Conservation (phyloP, 2,113 vertebrate species). For the Mixornis gularis region DNA sequence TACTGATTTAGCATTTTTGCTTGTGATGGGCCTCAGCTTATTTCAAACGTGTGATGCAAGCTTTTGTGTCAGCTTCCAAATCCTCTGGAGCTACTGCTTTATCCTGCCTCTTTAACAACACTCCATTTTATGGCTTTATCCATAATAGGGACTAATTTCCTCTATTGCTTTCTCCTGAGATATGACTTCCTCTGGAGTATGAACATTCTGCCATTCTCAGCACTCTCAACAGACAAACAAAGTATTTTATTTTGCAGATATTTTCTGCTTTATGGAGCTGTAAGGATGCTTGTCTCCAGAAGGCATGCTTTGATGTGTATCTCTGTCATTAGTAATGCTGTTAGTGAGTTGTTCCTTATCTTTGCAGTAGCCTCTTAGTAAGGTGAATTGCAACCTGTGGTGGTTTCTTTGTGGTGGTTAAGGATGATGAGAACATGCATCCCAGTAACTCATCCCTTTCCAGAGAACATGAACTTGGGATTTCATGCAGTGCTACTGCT, state of each 20-base stretch:
- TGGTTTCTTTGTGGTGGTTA: background rate
- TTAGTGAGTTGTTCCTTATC: background rate
- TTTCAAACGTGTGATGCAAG: background rate
- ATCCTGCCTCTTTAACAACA: background rate
- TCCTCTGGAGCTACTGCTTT: background rate
- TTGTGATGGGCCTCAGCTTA: background rate
- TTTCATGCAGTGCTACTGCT: background rate
- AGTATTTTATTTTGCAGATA: background rate
- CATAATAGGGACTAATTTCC: background rate
- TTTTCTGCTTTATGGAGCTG: background rate
- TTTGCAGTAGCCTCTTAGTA: background rate
- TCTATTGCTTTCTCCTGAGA: background rate
- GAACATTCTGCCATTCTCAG: background rate
- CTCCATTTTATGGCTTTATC: background rate
- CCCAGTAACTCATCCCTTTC: background rate
- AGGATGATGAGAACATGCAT: background rate
- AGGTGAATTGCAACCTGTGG: background rate
- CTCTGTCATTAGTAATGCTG: background rate
- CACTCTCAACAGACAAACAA: background rate
- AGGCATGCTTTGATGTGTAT: background rate
- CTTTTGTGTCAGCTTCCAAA: background rate
- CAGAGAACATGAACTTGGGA: background rate
- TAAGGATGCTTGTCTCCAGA: background rate
- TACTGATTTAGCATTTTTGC: background rate
- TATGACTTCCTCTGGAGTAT: background rate